Evolutionary conservation across 2,113 vertebrate species (phyloP), one percentile per base, ranked within the genome.

Genomic region (Actinemys pallida): DNA sequence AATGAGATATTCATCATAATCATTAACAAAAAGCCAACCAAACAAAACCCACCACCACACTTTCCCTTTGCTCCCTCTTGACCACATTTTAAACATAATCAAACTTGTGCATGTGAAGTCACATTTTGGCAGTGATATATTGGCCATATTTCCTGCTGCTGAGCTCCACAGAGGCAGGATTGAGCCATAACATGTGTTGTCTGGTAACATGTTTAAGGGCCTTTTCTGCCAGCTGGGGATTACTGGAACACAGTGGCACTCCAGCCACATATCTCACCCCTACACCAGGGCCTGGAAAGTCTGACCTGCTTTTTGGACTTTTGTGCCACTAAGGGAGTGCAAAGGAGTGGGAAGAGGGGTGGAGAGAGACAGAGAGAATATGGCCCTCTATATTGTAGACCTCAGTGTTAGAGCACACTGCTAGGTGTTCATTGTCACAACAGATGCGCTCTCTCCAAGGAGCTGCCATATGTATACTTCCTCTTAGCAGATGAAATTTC

Each of bases 131-230:
- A 31, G 25, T 42, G 53, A 14, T 11, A 29, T 54, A 84, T 50
- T 6, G n/a, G 9, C 31, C 75, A 29, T 2, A 20, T n/a, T 87
- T 89, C 50, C 12, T 84, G 3, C 29, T 84, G n/a, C 16, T 65
- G 79, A 83, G 47, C 29, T 31, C 31, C 45, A 31, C 9, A 39
- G 57, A 27, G 31, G 84, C 91, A 42, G 53, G 6, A 87, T 45
- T 76, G 42, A 42, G 57, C 53, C 0, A 0, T 17, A 10, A 25
- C 10, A 2, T 50, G 14, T 1, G 1, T 49, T 57, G 35, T 9
- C 4, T 47, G 59, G 9, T 42, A 31, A 29, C 42, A 45, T 22
- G 17, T 76, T 45, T 42, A 76, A 27, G 24, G 11, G 75, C 12
- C 11, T 76, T 79, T 81, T 62, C 50, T 54, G 22, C 56, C 29